A percentile compares a stretch with the other conserved stretches of the same genome.
Evolutionary conservation across 2,113 vertebrate genomes (phyloP).

Genomic region (Oxygymnocypris stewartii): DNA sequence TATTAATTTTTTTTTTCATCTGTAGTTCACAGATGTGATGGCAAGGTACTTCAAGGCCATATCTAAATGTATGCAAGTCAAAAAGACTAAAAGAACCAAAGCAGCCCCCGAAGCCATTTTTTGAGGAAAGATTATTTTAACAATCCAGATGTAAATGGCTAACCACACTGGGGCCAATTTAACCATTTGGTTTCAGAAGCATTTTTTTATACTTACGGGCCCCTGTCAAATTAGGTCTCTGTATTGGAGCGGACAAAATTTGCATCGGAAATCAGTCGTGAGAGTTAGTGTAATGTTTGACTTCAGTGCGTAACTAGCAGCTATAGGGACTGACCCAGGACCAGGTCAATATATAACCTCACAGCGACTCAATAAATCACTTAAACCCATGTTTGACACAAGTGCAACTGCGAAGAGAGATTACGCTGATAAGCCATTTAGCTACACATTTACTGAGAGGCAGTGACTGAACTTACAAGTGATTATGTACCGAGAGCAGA

Average conservation of each 20-base stretch:
- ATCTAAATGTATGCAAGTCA: constrained; percentile 18
- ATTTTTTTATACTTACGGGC: constrained; percentile 12
- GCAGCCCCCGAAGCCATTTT: constrained; percentile 8
- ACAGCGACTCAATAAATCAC: constrained; percentile 52
- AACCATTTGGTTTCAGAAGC: constrained; percentile 11
- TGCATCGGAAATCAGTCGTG: not conserved
- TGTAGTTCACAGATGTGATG: constrained; percentile 6
- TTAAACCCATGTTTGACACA: constrained; percentile 53
- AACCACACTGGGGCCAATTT: not conserved
- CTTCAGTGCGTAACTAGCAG: constrained; percentile 16
- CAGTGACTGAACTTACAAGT: constrained; percentile 39
- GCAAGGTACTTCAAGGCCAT: constrained; percentile 22
- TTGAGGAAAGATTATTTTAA: constrained; percentile 16
- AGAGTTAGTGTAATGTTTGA: constrained; percentile 25
- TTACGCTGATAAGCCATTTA: constrained; percentile 54
- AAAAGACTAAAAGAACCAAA: constrained; percentile 35
- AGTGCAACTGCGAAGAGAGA: constrained; percentile 44
- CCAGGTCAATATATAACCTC: constrained; percentile 44
- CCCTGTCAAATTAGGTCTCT: not conserved
- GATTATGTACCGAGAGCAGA: constrained; percentile 43
- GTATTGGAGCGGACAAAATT: not conserved
- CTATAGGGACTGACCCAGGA: constrained; percentile 33
- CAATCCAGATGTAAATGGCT: constrained; percentile 22
- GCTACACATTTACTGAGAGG: constrained; percentile 38
- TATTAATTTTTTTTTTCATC: not conserved